phyloP scores from a whole-genome alignment of 2,113 vertebrate species.

The Cyrtonyx montezumae region DNA sequence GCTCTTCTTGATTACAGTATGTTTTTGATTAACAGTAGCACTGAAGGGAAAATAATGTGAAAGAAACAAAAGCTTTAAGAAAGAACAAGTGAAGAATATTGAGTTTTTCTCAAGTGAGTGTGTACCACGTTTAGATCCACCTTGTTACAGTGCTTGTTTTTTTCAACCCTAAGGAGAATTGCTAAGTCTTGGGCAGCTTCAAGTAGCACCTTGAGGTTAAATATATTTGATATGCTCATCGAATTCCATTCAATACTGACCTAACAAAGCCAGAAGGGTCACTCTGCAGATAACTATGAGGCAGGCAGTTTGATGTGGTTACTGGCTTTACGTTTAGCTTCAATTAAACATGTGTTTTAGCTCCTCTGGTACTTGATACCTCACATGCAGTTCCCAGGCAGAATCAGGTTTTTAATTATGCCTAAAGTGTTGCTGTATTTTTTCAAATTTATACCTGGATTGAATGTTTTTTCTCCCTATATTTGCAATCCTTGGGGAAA shows the following conservation, averaged over 20 bases:
- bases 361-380: not conserved
- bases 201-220: fast-evolving
- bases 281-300: not conserved
- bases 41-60: not conserved
- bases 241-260: not conserved
- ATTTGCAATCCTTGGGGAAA: not conserved
- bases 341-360: not conserved
- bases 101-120: not conserved
- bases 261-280: not conserved
- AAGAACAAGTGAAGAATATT: not conserved
- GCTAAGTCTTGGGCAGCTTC: not conserved
- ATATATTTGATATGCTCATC: not conserved
- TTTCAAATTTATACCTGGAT: not conserved
- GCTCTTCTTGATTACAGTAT: not conserved
- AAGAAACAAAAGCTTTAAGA: not conserved
- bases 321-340: fast-evolving
- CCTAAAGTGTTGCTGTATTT: not conserved
- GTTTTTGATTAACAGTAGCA: not conserved
- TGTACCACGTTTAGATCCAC: not conserved
- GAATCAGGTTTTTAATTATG: not conserved
- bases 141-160: fast-evolving
- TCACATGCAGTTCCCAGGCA: not conserved
- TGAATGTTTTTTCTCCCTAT: not conserved
- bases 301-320: not conserved
- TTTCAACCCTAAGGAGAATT: not conserved